Percentiles rank a stretch among this genome's conserved stretches.
Evolutionary conservation across 2,113 vertebrate genomes (phyloP).

Genomic region (Melierax canorus): DNA sequence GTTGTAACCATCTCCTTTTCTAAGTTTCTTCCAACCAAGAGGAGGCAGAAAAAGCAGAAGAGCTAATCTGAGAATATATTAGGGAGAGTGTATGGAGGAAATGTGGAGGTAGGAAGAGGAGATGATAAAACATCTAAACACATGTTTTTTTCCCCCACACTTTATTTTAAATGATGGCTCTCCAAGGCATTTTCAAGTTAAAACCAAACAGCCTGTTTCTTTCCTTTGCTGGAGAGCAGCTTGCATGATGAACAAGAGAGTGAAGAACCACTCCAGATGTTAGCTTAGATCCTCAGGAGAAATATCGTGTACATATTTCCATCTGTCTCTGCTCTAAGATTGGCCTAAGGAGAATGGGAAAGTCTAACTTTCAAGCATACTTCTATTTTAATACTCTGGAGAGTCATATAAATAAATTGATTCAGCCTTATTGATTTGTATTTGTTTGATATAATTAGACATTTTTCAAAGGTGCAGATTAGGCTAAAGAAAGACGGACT

Average conservation of each 20-base stretch:
- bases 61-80: neutral
- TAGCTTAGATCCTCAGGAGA: neutral
- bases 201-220: neutral
- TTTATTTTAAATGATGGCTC: neutral
- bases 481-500: neutral
- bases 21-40: neutral
- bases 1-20: neutral
- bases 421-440: neutral
- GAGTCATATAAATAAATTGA: neutral
- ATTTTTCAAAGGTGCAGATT: neutral
- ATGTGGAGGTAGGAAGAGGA: neutral
- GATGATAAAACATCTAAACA: neutral
- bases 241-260: neutral
- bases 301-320: accelerated
- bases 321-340: neutral
- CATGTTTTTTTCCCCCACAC: accelerated
- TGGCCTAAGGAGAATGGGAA: neutral
- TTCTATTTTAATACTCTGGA: neutral
- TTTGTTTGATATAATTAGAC: neutral
- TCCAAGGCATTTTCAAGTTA: neutral
- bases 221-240: neutral
- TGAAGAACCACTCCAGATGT: neutral
- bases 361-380: neutral
- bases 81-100: neutral
- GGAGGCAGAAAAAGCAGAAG: neutral